phyloP scores from a whole-genome alignment of 2,888 invertebrate species.

The Oligia latruncula region DNA sequence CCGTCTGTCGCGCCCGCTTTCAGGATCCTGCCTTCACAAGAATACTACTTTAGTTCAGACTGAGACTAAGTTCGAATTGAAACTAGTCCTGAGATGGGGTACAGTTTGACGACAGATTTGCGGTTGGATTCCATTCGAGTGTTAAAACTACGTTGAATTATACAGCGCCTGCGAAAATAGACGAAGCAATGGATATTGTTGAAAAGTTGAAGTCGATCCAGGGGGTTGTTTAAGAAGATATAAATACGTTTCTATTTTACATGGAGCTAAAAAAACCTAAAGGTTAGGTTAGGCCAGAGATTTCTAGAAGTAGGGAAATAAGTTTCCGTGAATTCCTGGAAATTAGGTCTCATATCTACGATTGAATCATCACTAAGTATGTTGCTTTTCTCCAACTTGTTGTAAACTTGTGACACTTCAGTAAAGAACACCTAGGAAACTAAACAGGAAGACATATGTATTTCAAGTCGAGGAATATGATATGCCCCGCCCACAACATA shows the following conservation, averaged over 20 bases:
- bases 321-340: neutral
- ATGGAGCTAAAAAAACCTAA: neutral
- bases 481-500: neutral
- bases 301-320: neutral
- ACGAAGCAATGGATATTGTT: conserved; percentile 14
- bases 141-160: conserved; percentile 67
- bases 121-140: conserved; percentile 77
- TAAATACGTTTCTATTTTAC: neutral
- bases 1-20: conserved; percentile 81
- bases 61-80: conserved; percentile 86
- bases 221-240: neutral
- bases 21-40: conserved; percentile 81
- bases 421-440: neutral
- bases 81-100: conserved; percentile 80
- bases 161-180: conserved; percentile 29
- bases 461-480: conserved; percentile 3
- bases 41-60: conserved; percentile 83
- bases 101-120: conserved; percentile 85
- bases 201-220: neutral
- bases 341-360: neutral
- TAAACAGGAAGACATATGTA: neutral
- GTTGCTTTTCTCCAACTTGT: neutral
- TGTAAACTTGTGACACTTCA: neutral
- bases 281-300: neutral
- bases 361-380: neutral